These are phyloP conservation scores for Aurelia sp. DNA, from an alignment of 30 jellyfish, hydroid and myxozoan species.

Conservation along the genomic window DNA sequence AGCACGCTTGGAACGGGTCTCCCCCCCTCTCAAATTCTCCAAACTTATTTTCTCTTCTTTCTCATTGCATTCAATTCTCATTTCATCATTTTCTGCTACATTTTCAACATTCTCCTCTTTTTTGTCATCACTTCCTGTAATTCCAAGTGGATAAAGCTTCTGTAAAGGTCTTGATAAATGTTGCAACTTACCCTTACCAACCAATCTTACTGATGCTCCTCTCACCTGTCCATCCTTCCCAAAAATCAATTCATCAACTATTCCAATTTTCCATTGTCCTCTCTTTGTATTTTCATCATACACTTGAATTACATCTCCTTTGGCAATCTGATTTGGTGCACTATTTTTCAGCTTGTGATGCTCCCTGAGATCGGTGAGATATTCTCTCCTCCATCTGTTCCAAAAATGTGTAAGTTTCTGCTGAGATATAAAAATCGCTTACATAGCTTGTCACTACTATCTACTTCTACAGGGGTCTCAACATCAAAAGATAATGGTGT, in stretches of 20 bases:
- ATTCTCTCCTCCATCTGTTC: conserved; percentile 46
- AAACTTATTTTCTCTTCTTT: conserved; percentile 25
- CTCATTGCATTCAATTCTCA: not conserved
- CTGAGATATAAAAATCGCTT: conserved; percentile 45
- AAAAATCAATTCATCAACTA: conserved; percentile 14
- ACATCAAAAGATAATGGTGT: conserved; percentile 1
- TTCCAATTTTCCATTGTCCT: conserved; percentile 34
- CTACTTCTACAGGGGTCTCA: conserved; percentile 21
- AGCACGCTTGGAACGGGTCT: conserved; percentile 37
- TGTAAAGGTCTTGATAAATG: conserved; percentile 37
- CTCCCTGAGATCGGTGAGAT: conserved; percentile 41
- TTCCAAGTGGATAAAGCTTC: conserved; percentile 13
- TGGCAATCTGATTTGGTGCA: not conserved
- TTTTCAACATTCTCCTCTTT: not conserved
- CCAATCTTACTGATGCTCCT: conserved; percentile 40
- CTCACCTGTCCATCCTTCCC: conserved; percentile 43
- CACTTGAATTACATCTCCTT: conserved; percentile 6
- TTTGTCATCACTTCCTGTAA: conserved; percentile 31
- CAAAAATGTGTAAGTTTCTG: conserved; percentile 38
- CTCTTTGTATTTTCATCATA: conserved; percentile 22
- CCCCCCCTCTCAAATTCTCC: conserved; percentile 2
- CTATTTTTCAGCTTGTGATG: conserved; percentile 14
- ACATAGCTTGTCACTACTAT: conserved; percentile 27
- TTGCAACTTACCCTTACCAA: conserved; percentile 46
- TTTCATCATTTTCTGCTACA: not conserved